These are phyloP conservation scores for Dromococcyx pavoninus DNA, from an alignment of 2,797 vertebrate species.

Conservation along the genomic window DNA sequence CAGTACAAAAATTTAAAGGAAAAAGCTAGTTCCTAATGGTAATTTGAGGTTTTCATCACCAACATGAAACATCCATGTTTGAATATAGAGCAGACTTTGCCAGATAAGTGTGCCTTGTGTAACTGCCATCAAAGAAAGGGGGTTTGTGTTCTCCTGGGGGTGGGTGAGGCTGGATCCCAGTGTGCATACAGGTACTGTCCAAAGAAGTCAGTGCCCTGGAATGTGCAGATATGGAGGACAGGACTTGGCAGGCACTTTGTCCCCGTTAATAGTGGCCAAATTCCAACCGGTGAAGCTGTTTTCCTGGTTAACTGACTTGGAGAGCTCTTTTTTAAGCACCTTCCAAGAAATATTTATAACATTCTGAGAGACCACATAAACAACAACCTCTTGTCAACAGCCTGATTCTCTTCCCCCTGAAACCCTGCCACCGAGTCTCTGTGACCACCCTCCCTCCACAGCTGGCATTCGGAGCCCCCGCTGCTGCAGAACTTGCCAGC, in stretches of 20 bases:
- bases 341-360: background rate
- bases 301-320: background rate
- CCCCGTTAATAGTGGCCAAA: accelerated
- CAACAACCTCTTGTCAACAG: background rate
- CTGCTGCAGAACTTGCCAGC: background rate
- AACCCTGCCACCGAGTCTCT: background rate
- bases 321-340: background rate
- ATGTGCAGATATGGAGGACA: background rate
- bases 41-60: background rate
- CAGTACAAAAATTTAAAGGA: background rate
- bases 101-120: background rate
- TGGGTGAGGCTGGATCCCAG: background rate
- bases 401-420: background rate
- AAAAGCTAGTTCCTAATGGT: background rate
- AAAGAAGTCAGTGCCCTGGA: background rate
- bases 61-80: background rate
- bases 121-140: background rate
- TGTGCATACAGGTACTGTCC: background rate
- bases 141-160: background rate
- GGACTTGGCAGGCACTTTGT: background rate
- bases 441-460: background rate
- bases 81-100: background rate
- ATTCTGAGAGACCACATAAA: background rate
- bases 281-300: background rate
- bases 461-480: background rate